Conservation (phyloP, 2,113 vertebrate genomes). For the Prinia subflava region DNA sequence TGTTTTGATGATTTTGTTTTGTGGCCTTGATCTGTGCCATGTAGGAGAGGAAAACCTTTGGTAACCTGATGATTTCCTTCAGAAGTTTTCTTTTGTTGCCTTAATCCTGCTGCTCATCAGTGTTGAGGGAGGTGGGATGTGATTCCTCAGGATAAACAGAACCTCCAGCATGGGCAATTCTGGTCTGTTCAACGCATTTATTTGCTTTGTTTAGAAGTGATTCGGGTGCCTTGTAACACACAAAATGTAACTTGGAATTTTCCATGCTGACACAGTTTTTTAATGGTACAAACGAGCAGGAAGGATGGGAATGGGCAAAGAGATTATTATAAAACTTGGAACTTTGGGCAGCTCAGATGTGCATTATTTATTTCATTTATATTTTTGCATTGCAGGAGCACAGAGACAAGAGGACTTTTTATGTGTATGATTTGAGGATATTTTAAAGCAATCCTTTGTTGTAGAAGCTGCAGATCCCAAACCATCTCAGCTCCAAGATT, state of each 20-base stretch:
- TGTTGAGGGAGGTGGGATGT: not conserved
- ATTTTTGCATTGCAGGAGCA: not conserved
- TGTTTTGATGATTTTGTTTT: not conserved
- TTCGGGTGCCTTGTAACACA: not conserved
- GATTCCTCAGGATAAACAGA: not conserved
- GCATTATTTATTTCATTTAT: not conserved
- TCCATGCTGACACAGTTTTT: not conserved
- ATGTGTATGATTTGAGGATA: fast-evolving
- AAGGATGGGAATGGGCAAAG: not conserved
- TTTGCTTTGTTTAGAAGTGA: not conserved
- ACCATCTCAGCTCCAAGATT: not conserved
- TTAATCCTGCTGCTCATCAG: not conserved
- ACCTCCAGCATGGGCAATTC: not conserved
- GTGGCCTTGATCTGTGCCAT: not conserved
- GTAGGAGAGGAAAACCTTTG: not conserved
- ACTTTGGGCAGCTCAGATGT: not conserved
- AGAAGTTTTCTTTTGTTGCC: not conserved
- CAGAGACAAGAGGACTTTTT: not conserved
- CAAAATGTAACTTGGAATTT: not conserved
- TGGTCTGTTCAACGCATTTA: not conserved
- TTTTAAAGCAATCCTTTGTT: not conserved
- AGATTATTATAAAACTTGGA: not conserved
- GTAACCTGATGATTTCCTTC: not conserved
- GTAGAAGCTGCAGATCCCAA: not conserved
- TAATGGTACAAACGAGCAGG: not conserved